Conservation (phyloP, 2,888 invertebrate genomes). For the Ophion ventricosus region DNA sequence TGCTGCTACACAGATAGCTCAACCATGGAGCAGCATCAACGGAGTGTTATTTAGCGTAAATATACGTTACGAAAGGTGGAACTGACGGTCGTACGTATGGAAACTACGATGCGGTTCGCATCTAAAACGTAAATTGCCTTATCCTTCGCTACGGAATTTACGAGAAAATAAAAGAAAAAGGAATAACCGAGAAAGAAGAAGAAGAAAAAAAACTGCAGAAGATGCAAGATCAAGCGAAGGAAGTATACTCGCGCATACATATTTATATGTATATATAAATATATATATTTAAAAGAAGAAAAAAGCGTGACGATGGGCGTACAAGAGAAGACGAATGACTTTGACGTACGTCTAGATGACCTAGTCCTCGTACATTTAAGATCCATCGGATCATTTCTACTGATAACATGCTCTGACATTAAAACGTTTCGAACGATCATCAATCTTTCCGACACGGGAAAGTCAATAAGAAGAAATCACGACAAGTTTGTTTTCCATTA, state of each 20-base stretch:
- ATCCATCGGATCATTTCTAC: conserved; percentile 20
- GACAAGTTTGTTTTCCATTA: background rate
- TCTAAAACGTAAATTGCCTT: conserved; percentile 52
- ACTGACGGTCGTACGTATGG: conserved; percentile 45
- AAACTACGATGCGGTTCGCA: conserved; percentile 32
- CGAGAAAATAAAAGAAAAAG: conserved; percentile 10
- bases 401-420: conserved; percentile 23
- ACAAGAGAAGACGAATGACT: conserved; percentile 38
- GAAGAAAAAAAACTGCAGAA: conserved; percentile 1
- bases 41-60: conserved; percentile 63
- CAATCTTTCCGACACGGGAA: conserved; percentile 10
- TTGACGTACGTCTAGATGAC: conserved; percentile 42
- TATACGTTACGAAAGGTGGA: conserved; percentile 57
- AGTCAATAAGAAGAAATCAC: conserved; percentile 10
- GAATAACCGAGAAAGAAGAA: conserved; percentile 1
- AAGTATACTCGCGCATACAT: background rate
- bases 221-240: conserved; percentile 6
- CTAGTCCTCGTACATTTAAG: conserved; percentile 36
- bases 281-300: background rate
- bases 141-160: conserved; percentile 31
- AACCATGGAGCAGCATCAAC: conserved; percentile 37
- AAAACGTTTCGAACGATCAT: conserved; percentile 3
- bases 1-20: conserved; percentile 25
- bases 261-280: background rate
- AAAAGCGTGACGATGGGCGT: conserved; percentile 53